These are phyloP conservation scores for Phalacrocorax pelagicus DNA, from an alignment of 2,113 vertebrate genomes.

Conservation along the genomic window DNA sequence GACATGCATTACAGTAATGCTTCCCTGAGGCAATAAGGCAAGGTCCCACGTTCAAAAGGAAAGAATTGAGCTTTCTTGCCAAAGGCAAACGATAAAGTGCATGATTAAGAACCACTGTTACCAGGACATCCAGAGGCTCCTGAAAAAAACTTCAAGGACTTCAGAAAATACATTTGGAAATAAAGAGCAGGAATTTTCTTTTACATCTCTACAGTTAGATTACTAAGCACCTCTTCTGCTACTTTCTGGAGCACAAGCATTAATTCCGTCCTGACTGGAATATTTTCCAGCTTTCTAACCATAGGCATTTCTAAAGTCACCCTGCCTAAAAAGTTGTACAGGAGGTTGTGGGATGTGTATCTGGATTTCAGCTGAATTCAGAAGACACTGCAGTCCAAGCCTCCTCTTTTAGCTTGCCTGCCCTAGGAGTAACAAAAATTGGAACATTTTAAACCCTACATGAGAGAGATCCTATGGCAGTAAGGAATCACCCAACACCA, in stretches of 20 bases:
- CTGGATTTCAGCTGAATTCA: neutral
- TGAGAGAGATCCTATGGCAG: neutral
- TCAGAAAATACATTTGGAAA: neutral
- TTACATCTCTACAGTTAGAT: neutral
- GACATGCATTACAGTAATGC: neutral
- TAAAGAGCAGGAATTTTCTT: neutral
- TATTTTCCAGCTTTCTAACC: neutral
- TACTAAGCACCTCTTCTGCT: neutral
- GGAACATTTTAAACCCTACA: neutral
- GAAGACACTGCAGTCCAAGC: neutral
- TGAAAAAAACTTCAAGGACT: neutral
- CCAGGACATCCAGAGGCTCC: neutral
- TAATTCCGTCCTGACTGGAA: neutral
- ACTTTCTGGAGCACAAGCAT: neutral
- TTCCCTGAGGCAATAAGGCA: constrained; percentile 32
- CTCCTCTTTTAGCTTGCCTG: neutral
- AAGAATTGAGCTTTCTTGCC: constrained; percentile 38
- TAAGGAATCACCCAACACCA: neutral
- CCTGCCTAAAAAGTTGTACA: neutral
- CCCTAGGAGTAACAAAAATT: neutral
- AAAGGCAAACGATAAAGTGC: neutral
- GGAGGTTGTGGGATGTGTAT: neutral
- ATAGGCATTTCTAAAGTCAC: neutral
- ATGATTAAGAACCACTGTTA: constrained; percentile 1
- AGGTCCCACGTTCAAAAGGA: constrained; percentile 3